These are phyloP conservation scores for Orchestia grillus DNA, from an alignment of 1,140 invertebrate genomes.

Conservation along the genomic window DNA sequence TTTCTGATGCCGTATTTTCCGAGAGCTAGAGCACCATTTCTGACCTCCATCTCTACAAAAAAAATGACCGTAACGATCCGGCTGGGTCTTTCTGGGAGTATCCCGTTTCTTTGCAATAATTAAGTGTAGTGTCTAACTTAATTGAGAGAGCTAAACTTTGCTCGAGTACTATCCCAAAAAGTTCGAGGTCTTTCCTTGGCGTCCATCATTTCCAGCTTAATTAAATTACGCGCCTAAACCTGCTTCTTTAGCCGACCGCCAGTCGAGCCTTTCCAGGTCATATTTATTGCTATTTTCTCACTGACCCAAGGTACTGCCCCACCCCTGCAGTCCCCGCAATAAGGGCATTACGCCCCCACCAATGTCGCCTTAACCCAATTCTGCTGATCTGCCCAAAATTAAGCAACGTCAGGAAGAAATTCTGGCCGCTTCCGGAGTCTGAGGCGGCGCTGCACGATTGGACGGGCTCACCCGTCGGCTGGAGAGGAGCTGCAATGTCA, in stretches of 20 bases:
- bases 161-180: background rate
- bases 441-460: background rate
- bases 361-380: constrained; percentile 53
- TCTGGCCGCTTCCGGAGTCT: background rate
- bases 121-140: background rate
- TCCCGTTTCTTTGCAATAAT: background rate
- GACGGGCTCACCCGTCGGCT: too few relatives aligned
- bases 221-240: background rate
- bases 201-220: background rate
- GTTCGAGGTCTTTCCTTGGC: background rate
- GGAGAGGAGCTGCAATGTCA: background rate
- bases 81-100: background rate
- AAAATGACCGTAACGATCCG: background rate
- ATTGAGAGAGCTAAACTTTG: background rate
- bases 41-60: background rate
- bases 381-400: constrained; percentile 43
- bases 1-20: background rate
- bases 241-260: background rate
- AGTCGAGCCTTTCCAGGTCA: background rate
- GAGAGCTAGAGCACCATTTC: background rate
- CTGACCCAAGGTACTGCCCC: background rate
- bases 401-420: constrained; percentile 35
- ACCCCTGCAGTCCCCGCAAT: background rate
- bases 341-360: constrained; percentile 40
- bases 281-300: background rate